Base-by-base conservation (phyloP, 2,888 invertebrate genomes). In the Amaurobius ferox region DNA sequence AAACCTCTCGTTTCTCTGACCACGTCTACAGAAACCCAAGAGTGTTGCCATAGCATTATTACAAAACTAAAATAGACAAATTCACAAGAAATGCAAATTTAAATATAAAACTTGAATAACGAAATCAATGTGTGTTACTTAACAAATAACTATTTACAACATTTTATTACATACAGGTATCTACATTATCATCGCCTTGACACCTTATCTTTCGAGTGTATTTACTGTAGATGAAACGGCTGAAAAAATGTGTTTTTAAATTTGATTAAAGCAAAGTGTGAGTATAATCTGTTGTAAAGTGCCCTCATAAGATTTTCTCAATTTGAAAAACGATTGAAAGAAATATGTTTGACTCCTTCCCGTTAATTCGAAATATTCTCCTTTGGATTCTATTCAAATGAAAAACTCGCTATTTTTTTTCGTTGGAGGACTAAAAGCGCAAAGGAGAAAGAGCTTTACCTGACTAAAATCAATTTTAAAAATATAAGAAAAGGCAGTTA, bases 271-370 rank as follows among this genome's bases (percentile, higher is more conserved):
- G 55, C 23, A 55, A 19, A 55, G 55, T 55, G 55, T 23, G 23
- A 55, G 23, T 55, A 23, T 55, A 55, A 55, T 55, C 55, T 55
- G 55, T 55, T 55, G 55, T 55, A 55, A 55, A 55, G 23, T 55
- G 55, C 23, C 55, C 5, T 23, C 5, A n/a, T n/a, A 23, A 55
- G 55, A 55, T 55, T 23, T 55, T 55, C 23, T 23, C 2, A 55
- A 6, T 55, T 23, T 6, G 23, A 23, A 23, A 7, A 7, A n/a
- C n/a, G n/a, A n/a, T 55, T n/a, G n/a, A n/a, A 3, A 23, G 23
- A 16, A 55, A 55, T 23, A 55, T 16, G 1, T 3, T 6, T 23
- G 55, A 55, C 23, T n/a, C n/a, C n/a, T 23, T 23, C 55, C 23
- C 23, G 55, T 55, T 55, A 55, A 55, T 55, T 55, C 55, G 55